phyloP scores from a whole-genome alignment of 2,113 vertebrate genomes.

The Trichomycterus rosablanca region DNA sequence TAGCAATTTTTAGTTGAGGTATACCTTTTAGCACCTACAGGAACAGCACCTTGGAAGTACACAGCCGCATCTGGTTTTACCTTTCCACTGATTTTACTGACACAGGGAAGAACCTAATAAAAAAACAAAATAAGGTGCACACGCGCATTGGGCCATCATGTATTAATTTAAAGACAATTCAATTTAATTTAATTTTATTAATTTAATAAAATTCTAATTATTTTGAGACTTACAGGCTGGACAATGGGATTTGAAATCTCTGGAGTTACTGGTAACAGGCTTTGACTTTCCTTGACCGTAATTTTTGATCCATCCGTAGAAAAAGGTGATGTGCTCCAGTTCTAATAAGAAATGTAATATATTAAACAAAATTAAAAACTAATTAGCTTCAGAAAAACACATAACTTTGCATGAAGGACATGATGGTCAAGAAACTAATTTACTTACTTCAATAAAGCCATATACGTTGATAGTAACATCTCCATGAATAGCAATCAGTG shows the following conservation, averaged over 20 bases:
- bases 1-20: not conserved
- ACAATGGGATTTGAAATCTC: not conserved
- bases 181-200: no score
- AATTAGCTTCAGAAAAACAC: not conserved
- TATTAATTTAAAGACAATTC: no score
- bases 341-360: not conserved
- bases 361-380: not conserved
- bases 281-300: not conserved
- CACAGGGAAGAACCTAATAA: slow-evolving; percentile 16
- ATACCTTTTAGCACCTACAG: not conserved
- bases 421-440: not conserved
- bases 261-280: not conserved
- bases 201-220: no score
- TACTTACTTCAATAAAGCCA: slow-evolving; percentile 24
- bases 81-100: not conserved
- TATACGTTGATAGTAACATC: not conserved
- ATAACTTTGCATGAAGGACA: no score
- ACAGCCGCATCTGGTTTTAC: slow-evolving; percentile 7
- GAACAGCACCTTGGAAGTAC: slow-evolving; percentile 5
- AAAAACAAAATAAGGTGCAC: no score
- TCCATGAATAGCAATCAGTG: not conserved
- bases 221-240: slow-evolving; percentile 11
- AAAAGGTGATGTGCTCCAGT: not conserved
- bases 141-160: no score
- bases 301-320: not conserved